Evolutionary conservation across 2,888 invertebrate genomes (phyloP), one percentile per base, ranked within the genome.

Genomic region (Lacanobia oleracea): DNA sequence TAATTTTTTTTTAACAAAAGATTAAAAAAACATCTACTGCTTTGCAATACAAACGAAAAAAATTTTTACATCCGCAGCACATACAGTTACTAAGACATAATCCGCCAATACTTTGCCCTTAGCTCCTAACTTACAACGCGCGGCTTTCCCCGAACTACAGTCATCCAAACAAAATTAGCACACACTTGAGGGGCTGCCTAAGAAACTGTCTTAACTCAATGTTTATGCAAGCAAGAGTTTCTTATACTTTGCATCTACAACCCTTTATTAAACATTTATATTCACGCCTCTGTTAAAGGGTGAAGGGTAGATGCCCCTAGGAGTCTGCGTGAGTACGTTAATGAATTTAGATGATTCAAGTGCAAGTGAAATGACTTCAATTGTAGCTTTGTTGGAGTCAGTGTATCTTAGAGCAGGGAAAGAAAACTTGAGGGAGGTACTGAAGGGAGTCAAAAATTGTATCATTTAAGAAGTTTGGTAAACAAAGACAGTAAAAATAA

Each of bases 151-250:
- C 79, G 62, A 87, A 86, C 82, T 85, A 86, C 86, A 82, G 63
- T 87, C 87, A 87, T 90, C 88, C 78, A 84, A 88, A 89, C 87
- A 67, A 90, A 91, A 91, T 91, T 91, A 91, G 90, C 90, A 89
- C 81, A 86, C 88, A 88, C 85, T 85, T 85, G 82, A 86, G 18
- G 83, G 91, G 88, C 84, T 81, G 68, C 75, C 61, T 67, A 75
- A 83, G 75, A 81, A 70, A 75, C 51, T 68, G 80, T 62, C 72
- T 72, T 75, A 81, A 79, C 77, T 81, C 74, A 82, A 86, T 85
- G 86, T 85, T 85, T 85, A 86, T 63, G 62, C 74, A 80, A 85
- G 75, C 85, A 85, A 79, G 83, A 85, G 72, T 82, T 87, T 81
- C 87, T 85, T 77, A 73, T 78, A 82, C 77, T 80, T 80, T 87